These are phyloP conservation scores for Atta cephalotes DNA, from an alignment of 1,140 invertebrate genomes.

Conservation along the genomic window DNA sequence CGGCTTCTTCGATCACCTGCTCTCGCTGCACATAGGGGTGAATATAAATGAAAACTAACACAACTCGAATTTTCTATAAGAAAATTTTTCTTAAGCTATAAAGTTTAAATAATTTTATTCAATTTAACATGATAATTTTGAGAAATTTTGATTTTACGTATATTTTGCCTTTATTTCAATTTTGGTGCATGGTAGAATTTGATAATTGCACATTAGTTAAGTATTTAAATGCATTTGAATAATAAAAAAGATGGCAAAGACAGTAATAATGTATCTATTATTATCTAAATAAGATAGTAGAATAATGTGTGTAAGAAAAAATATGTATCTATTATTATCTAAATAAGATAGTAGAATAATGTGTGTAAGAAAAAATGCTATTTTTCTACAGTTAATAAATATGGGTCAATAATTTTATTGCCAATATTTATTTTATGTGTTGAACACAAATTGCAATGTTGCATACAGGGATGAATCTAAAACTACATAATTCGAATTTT, in stretches of 20 bases:
- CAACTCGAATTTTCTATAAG: neutral
- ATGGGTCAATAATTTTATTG: neutral
- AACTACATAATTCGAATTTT: no score
- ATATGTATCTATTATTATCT: neutral
- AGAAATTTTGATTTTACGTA: neutral
- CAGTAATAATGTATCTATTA: neutral
- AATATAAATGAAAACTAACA: conserved; percentile 18
- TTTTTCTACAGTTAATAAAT: neutral
- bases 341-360: neutral
- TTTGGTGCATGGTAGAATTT: neutral
- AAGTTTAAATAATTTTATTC: neutral
- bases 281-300: neutral
- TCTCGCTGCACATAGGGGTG: neutral
- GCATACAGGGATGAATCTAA: no score
- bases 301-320: neutral
- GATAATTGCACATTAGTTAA: neutral
- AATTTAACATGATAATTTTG: neutral
- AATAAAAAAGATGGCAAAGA: neutral
- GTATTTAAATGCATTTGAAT: neutral
- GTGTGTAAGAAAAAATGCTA: neutral
- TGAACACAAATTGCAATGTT: neutral
- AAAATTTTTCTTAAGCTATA: neutral
- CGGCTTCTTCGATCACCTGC: neutral
- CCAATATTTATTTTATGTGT: neutral
- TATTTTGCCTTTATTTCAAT: neutral